Evolutionary conservation across 2,113 vertebrate species (phyloP), one percentile per base, ranked within the genome.

Genomic region (Gambusia affinis): DNA sequence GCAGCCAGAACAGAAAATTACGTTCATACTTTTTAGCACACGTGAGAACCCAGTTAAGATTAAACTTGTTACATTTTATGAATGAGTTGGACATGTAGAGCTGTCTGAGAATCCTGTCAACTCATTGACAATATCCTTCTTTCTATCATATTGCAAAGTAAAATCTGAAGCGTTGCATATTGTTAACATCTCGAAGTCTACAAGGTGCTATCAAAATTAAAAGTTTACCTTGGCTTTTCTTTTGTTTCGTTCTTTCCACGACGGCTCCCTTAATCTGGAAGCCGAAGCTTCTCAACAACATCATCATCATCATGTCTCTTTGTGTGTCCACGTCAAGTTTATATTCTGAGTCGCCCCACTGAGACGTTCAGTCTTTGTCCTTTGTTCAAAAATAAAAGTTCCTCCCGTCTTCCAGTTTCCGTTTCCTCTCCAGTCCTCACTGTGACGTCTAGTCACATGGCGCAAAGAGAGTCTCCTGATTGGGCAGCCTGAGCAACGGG

Each of bases 1-100:
- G 85, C 88, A 85, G 67, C 78, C 60, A 37, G 64, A 88, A 62
- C 27, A 60, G 4, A 68, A 31, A 63, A 66, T 42, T 44, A 57
- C 5, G 27, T 28, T 81, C 71, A 60, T 11, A 44, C 27, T 12
- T 66, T 31, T 35, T 24, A 51, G 62, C 35, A 64, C 42, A 57
- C 19, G 33, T 61, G 30, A 66, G 73, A 47, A 78, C 24, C 24
- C 14, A 57, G 22, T 14, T 70, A 73, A 12, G 2, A 57, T 72
- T 37, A 63, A 60, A 54, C 69, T 68, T 75, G 47, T 69, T 24
- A 83, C 17, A 57, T 79, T 60, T 64, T 8, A 70, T 73, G 17
- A 75, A 42, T 63, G 42, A 22, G 64, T 75, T 33, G 17, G 73
- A 80, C 63, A 72, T 15, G 31, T 80, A 24, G 7, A 7, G 5